A percentile compares a stretch with the other conserved stretches of the same genome.
These are phyloP conservation scores for Silvanus unidentatus DNA, from an alignment of 2,888 invertebrate species.

Conservation along the genomic window DNA sequence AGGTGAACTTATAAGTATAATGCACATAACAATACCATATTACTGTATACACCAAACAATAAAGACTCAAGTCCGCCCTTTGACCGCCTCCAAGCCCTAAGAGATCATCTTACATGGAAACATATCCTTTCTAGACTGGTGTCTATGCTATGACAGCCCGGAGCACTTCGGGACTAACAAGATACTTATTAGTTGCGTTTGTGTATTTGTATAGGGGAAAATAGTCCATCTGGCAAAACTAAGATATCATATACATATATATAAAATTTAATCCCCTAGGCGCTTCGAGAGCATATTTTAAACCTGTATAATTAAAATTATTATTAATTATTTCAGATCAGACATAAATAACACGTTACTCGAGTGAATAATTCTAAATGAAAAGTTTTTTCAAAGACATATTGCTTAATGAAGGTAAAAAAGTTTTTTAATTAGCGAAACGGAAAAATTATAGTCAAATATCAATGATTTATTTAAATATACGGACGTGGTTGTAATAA, in stretches of 20 bases:
- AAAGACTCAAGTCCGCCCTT: slow-evolving; percentile 12
- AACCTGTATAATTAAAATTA: too few relatives aligned
- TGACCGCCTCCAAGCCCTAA: slow-evolving; percentile 11
- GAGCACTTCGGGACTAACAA: slow-evolving; percentile 23
- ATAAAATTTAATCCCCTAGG: background rate
- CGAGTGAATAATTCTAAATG: too few relatives aligned
- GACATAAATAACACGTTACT: too few relatives aligned
- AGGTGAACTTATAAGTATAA: too few relatives aligned
- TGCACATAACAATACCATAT: too few relatives aligned
- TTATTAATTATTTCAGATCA: too few relatives aligned
- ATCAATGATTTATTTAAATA: too few relatives aligned
- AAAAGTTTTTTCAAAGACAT: too few relatives aligned
- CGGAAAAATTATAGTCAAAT: too few relatives aligned
- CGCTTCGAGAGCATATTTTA: background rate
- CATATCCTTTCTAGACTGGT: slow-evolving; percentile 14
- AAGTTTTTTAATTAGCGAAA: too few relatives aligned
- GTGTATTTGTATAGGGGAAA: slow-evolving; percentile 19
- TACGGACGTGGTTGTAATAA: too few relatives aligned
- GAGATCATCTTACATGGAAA: slow-evolving; percentile 15
- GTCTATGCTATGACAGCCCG: slow-evolving; percentile 17
- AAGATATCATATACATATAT: slow-evolving; percentile 13
- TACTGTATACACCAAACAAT: slow-evolving; percentile 15
- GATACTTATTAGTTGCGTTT: slow-evolving; percentile 24
- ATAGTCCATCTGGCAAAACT: slow-evolving; percentile 11
- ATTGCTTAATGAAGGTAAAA: too few relatives aligned